Evolutionary conservation across 2,113 vertebrate species (phyloP), one percentile per base, ranked within the genome.

Genomic region (Bubo bubo): DNA sequence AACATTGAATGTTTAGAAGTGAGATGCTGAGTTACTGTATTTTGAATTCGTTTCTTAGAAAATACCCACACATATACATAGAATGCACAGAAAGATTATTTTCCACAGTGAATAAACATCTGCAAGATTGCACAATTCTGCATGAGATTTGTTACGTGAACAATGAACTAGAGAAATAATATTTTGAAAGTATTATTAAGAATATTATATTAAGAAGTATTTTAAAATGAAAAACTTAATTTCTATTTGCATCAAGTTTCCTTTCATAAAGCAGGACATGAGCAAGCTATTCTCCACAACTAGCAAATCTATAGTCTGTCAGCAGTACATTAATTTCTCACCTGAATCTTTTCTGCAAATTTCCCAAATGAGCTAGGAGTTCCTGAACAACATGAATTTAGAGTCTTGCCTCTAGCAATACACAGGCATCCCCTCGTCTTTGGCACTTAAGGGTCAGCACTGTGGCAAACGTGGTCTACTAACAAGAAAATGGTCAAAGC

Each of bases 11-110:
- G 74, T 45, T 95, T 67, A 72, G 34, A 93, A 27, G 21, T 76
- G 89, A 96, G 94, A 72, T 93, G 89, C n/a, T 22, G 14, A 85
- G 41, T 56, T 91, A 32, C 80, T 77, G 53, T 80, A 70, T 79
- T 94, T 83, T 79, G 84, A 91, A 93, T 27, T 37, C 1, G 2
- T 74, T 93, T 89, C 83, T 84, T 30, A 59, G 27, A 47, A 60
- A 79, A 47, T 49, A 37, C 4, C 12, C 41, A 74, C 74, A 56
- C 21, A n/a, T 10, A 18, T 18, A 62, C 7, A 17, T 0, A 63
- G 75, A 94, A 92, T 49, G 59, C 52, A 85, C 20, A 83, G 74
- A 93, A 84, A 79, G 52, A 41, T 1, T 6, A 15, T 30, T 53
- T 82, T 83, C 34, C 28, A 62, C 9, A 59, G 47, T 64, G 58